Evolutionary conservation across 2,797 vertebrate genomes (phyloP), one percentile per base, ranked within the genome.

Genomic region (Alectoris magna): DNA sequence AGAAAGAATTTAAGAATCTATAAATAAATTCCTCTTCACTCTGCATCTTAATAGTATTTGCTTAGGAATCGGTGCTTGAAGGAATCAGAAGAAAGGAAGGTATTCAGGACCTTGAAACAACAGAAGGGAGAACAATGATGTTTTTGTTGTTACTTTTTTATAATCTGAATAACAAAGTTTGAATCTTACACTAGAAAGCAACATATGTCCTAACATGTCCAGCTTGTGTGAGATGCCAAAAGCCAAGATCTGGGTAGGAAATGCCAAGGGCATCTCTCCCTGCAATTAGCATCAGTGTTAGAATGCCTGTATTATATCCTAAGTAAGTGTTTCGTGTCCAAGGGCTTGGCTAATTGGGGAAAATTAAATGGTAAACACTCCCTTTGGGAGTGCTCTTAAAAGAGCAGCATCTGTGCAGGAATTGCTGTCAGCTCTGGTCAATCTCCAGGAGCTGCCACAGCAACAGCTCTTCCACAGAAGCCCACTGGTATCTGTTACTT

Each of bases 21-120:
- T 90, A 94, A 95, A 87, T 94, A 94, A 88, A 88, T 71, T 87
- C 27, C 22, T 78, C 41, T 39, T 23, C 22, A 48, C 43, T 86
- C 55, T 87, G 87, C 62, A 60, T 90, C 46, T 62, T 69, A 92
- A 64, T 29, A 72, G 44, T 60, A 44, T 87, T 70, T 90, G 8
- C 14, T 94, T 92, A 91, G 71, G 46, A 93, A 86, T 18, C 59
- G 68, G 18, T 63, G 58, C 53, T 70, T 49, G 64, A 90, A 49
- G 66, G 53, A 94, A 87, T 0, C 88, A 60, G 44, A 64, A 87
- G 84, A 70, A 59, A 84, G 38, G 63, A 11, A 80, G 44, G 43
- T 13, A 36, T 79, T 80, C 13, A 78, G 78, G 83, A 58, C 51
- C 63, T 88, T 90, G 87, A 91, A 67, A 53, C 23, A 81, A 67